Conservation (phyloP, 2,888 invertebrate genomes). For the Camptogramma bilineatum region DNA sequence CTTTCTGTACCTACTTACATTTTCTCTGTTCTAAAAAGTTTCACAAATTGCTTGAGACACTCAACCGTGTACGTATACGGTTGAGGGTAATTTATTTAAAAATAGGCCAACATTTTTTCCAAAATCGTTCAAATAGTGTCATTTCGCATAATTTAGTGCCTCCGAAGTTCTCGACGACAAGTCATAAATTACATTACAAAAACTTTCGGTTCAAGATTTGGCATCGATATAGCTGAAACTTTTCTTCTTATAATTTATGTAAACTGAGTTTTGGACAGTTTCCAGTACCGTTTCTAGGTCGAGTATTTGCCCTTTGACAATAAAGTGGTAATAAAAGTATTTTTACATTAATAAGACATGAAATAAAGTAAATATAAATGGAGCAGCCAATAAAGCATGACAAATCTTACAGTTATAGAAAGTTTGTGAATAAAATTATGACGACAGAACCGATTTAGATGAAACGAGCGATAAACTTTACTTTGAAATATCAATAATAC, state of each 20-base stretch:
- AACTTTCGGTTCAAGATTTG: conserved; percentile 28
- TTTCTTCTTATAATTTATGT: conserved; percentile 31
- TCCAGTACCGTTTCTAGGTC: conserved; percentile 39
- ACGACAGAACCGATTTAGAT: no score
- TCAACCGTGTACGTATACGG: no score
- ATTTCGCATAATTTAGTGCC: background rate
- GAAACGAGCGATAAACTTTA: no score
- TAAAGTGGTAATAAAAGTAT: conserved; percentile 21
- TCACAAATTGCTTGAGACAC: no score
- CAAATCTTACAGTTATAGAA: background rate
- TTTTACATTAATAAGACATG: conserved; percentile 4
- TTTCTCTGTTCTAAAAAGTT: no score
- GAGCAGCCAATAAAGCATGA: background rate
- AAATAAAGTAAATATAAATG: no score
- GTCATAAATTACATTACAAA: conserved; percentile 25
- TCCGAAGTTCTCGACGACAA: conserved; percentile 7
- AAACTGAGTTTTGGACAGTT: conserved; percentile 35
- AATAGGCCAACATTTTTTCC: no score
- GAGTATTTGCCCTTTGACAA: conserved; percentile 38
- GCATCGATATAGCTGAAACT: conserved; percentile 28
- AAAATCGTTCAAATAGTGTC: background rate
- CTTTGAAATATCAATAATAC: no score
- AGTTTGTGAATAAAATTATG: no score
- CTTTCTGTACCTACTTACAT: no score
- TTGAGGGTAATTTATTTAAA: no score